A percentile compares a stretch with the other conserved stretches of the same genome.
Conservation (phyloP, 2,113 vertebrate genomes). For the Dissostichus mawsoni region DNA sequence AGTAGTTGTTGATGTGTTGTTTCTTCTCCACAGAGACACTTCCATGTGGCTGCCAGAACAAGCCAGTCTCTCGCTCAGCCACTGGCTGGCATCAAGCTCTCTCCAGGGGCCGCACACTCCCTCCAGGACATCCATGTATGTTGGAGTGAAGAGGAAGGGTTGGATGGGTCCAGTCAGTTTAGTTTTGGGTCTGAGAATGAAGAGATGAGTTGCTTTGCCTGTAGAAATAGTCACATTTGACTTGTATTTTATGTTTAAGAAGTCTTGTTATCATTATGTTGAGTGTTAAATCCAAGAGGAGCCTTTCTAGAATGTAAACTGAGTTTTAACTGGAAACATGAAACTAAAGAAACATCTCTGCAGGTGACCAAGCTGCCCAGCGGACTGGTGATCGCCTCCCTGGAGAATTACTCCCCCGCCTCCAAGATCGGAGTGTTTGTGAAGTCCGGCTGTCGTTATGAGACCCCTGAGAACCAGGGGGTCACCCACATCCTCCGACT, state of each 20-base stretch:
- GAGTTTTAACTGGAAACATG: background rate
- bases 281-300: background rate
- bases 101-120: constrained; percentile 46
- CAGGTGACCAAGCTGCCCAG: constrained; percentile 94
- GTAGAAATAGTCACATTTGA: background rate
- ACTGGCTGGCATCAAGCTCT: constrained; percentile 63
- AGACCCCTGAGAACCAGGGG: constrained; percentile 88
- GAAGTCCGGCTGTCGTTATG: constrained; percentile 92
- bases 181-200: background rate
- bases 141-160: constrained; percentile 17
- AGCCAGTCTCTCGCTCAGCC: constrained; percentile 61
- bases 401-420: constrained; percentile 93
- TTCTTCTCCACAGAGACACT: constrained; percentile 70
- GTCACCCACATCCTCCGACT: constrained; percentile 93
- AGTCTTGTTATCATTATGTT: no score
- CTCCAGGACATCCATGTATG: constrained; percentile 76
- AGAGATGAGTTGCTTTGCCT: background rate
- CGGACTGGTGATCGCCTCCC: constrained; percentile 92
- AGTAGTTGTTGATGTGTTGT: constrained; percentile 76
- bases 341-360: background rate
- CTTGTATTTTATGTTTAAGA: background rate
- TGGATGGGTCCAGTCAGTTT: background rate
- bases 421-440: constrained; percentile 95
- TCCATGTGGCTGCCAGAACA: constrained; percentile 60
- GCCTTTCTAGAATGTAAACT: background rate